Percentiles rank a stretch among this genome's conserved stretches.
Conservation (phyloP, 2,113 vertebrate genomes). For the Hystrix cristata region DNA sequence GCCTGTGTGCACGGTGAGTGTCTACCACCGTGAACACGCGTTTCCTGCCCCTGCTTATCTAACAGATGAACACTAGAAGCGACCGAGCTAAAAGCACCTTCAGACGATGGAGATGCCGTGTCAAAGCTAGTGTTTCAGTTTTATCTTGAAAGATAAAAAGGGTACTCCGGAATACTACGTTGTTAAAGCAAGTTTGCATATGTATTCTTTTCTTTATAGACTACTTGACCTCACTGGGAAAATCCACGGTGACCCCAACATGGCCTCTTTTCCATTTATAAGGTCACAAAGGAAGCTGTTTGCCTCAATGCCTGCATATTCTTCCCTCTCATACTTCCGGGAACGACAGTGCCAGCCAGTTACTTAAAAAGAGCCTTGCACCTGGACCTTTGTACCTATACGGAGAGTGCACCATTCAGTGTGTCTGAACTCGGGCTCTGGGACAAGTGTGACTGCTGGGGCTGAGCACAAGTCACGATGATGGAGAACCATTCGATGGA, state of each 20-base stretch:
- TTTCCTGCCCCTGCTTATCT: neutral
- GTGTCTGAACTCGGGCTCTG: neutral
- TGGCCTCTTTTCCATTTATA: conserved; percentile 44
- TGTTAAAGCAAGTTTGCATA: conserved; percentile 41
- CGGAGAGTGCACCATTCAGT: neutral
- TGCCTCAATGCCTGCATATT: neutral
- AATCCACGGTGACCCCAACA: neutral
- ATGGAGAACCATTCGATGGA: neutral
- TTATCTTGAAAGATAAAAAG: neutral
- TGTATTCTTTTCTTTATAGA: neutral
- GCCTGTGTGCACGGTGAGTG: too few species aligned
- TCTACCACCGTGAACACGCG: neutral
- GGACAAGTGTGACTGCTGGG: neutral
- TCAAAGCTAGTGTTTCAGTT: conserved; percentile 7
- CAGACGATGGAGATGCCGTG: neutral
- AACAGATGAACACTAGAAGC: neutral
- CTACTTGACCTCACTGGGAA: neutral
- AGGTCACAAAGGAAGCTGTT: conserved; percentile 11
- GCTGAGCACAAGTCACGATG: neutral
- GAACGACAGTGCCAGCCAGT: neutral
- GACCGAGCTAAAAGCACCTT: neutral
- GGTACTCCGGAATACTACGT: neutral
- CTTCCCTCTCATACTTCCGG: neutral
- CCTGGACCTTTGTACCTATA: neutral
- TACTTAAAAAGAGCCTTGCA: conserved; percentile 23